Evolutionary conservation across 2,113 vertebrate species (phyloP), one percentile per base, ranked within the genome.

Genomic region (Laticauda laticaudata): DNA sequence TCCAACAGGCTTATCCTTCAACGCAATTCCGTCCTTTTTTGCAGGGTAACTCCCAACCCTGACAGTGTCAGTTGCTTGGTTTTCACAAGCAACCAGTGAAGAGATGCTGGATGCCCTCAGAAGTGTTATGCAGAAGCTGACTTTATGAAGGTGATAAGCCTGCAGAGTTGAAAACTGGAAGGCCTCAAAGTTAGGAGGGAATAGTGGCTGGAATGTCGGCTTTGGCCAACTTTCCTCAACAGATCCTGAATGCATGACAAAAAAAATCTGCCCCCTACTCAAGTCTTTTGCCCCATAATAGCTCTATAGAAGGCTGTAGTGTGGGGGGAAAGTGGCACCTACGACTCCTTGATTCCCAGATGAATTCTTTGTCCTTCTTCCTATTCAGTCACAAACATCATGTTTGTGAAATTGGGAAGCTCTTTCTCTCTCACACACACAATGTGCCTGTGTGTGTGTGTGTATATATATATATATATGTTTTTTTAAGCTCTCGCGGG

Each of bases 321-420:
- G 18, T 14, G 6, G 8, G 61, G 20, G 1, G 10, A n/a, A 3
- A 21, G 20, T 23, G 0, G 0, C 11, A 24, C 12, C 26, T 43
- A 51, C 29, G n/a, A 3, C 23, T 56, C 24, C 88, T 59, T 61
- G 43, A 64, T 26, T 51, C 39, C 56, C 89, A 61, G 45, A 57
- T 14, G 56, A 29, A 90, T 26, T n/a, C 24, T 59, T 90, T 12
- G 59, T 2, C 29, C 29, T 64, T 12, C 18, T 61, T n/a, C 61
- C 14, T 48, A 81, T 43, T 26, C 2, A 51, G 7, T 4, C 2
- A 2, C 61, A 54, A 39, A 26, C 29, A 26, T 5, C 26, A 51
- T 29, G 61, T 53, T 53, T n/a, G 48, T 48, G 86, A 51, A 87
- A 53, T 53, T 87, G 43, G 48, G 86, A 53, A 51, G 26, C 86